Conservation (phyloP, 2,797 vertebrate species). For the Eupleurogrammus muticus region DNA sequence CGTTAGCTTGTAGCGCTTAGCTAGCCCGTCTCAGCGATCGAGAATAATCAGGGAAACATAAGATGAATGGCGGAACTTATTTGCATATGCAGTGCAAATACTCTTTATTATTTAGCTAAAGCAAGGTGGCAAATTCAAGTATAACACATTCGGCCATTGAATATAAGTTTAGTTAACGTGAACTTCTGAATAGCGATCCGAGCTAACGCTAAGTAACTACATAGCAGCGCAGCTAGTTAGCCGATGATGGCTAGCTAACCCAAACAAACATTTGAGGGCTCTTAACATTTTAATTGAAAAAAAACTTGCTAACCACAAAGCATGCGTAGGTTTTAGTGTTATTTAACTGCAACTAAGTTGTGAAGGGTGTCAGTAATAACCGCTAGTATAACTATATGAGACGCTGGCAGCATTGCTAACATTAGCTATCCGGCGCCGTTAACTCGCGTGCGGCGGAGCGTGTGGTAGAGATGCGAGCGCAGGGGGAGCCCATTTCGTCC, state of each 20-base stretch:
- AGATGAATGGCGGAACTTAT: conserved; percentile 17
- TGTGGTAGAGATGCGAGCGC: conserved; percentile 50
- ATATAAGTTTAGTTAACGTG: not conserved
- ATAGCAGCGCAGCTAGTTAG: conserved; percentile 60
- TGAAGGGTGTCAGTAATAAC: not conserved
- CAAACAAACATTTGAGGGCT: conserved; percentile 62
- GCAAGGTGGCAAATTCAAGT: fast-evolving
- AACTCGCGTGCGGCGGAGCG: conserved; percentile 68
- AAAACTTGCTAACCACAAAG: not conserved
- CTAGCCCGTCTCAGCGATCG: conserved; percentile 23
- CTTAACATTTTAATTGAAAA: conserved; percentile 26
- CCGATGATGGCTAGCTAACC: conserved; percentile 54
- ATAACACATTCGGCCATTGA: fast-evolving
- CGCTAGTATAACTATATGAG: conserved; percentile 17
- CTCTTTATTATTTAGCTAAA: not conserved
- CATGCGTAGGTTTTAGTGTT: not conserved
- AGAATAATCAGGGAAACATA: not conserved
- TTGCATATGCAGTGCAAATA: not conserved
- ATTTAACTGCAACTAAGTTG: not conserved
- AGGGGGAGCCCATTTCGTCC: conserved; percentile 76
- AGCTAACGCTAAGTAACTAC: conserved; percentile 53
- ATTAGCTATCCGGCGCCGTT: conserved; percentile 66
- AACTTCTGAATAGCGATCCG: conserved; percentile 48
- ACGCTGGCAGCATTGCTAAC: conserved; percentile 66
- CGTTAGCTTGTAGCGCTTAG: conserved; percentile 37